Percentiles rank a stretch among this genome's conserved stretches.
phyloP scores from a whole-genome alignment of 2,888 invertebrate species.

The Bombyx huttoni region DNA sequence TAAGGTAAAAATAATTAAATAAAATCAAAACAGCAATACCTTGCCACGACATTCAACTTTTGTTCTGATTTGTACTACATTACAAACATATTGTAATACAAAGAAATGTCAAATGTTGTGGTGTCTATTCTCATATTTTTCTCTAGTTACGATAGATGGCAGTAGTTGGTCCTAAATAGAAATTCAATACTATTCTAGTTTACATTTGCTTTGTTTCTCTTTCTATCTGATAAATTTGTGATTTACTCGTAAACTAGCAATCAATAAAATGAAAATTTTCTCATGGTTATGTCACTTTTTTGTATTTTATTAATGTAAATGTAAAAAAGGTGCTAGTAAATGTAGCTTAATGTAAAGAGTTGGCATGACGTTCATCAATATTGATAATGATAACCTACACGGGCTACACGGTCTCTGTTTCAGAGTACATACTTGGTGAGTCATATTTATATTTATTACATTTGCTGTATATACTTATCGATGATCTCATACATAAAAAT shows the following conservation, averaged over 20 bases:
- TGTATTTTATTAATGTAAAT: constrained; percentile 1
- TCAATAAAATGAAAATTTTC: not conserved
- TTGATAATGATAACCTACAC: constrained; percentile 64
- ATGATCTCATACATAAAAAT: constrained; percentile 59
- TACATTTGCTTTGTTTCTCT: constrained; percentile 44
- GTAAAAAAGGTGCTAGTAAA: not conserved
- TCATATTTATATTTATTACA: constrained; percentile 72
- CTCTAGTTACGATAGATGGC: constrained; percentile 39
- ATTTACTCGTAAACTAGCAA: not conserved
- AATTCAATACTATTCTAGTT: constrained; percentile 39
- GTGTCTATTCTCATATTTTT: constrained; percentile 6
- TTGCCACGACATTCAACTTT: constrained; percentile 1
- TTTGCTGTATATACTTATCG: constrained; percentile 59
- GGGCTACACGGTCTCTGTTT: constrained; percentile 42
- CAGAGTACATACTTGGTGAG: constrained; percentile 62
- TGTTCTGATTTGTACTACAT: constrained; percentile 16
- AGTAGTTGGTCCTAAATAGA: constrained; percentile 29
- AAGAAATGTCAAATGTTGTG: constrained; percentile 21
- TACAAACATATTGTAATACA: constrained; percentile 24
- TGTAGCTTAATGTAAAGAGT: constrained; percentile 33
- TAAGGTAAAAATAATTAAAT: too few species aligned
- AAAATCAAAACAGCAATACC: too few species aligned
- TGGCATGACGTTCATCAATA: constrained; percentile 53
- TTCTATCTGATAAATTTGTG: constrained; percentile 13
- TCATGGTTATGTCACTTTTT: constrained; percentile 4